These are phyloP conservation scores for Morpho deidamia DNA, from an alignment of 2,888 invertebrate species.

Conservation along the genomic window DNA sequence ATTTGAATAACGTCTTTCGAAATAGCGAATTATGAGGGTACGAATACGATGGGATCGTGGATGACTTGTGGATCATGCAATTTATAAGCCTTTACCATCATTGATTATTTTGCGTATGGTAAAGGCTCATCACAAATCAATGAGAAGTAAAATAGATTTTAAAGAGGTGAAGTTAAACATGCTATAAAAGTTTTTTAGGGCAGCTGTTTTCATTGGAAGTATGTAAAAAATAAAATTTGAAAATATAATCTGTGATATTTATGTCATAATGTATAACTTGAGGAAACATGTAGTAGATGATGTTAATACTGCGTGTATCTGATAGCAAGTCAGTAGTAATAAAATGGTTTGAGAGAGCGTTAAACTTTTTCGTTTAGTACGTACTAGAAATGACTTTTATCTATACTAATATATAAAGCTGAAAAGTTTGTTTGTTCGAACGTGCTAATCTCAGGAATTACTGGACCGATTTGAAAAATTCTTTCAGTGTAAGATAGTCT, in stretches of 20 bases:
- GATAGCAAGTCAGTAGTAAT: too few species aligned
- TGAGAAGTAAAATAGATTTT: conserved; percentile 17
- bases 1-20: conserved; percentile 34
- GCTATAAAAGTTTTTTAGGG: conserved; percentile 9
- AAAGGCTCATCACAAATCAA: conserved; percentile 18
- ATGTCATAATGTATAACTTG: background rate
- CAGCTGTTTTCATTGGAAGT: background rate
- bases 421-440: too few species aligned
- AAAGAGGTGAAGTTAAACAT: conserved; percentile 18
- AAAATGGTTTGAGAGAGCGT: too few species aligned
- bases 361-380: too few species aligned
- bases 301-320: background rate
- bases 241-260: too few species aligned
- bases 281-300: background rate
- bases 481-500: too few species aligned
- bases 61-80: conserved; percentile 51
- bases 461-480: too few species aligned
- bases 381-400: too few species aligned
- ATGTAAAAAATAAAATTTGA: background rate
- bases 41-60: conserved; percentile 40
- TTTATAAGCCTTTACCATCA: conserved; percentile 20
- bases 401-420: too few species aligned
- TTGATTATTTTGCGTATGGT: conserved; percentile 6
- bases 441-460: too few species aligned
- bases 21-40: conserved; percentile 32